Evolutionary conservation across 2,113 vertebrate genomes (phyloP).

Genomic region (Oryzias melastigma): DNA sequence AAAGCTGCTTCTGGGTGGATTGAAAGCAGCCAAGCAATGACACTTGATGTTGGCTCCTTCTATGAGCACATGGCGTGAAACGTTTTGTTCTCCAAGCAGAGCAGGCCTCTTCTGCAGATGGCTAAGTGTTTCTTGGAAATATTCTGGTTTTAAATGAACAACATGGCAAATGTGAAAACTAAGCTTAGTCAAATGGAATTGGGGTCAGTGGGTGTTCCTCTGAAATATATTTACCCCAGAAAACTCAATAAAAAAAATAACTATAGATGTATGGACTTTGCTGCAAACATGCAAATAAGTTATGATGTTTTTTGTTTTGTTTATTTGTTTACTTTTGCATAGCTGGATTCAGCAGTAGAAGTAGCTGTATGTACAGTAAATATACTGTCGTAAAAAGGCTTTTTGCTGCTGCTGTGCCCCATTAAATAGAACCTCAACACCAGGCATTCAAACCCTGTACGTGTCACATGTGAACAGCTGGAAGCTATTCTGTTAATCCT

Average conservation of each 20-base stretch:
- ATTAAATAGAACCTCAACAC: too few relatives aligned
- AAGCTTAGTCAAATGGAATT: too few relatives aligned
- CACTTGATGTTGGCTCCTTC: slow-evolving; percentile 32
- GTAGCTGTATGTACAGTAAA: not conserved
- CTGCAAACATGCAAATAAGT: not conserved
- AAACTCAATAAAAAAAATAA: not conserved
- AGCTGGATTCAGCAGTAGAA: not conserved
- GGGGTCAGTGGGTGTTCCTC: too few relatives aligned
- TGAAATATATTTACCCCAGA: too few relatives aligned
- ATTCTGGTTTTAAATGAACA: slow-evolving; percentile 7
- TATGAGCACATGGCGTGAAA: slow-evolving; percentile 19
- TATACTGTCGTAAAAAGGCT: not conserved
- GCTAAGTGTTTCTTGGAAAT: slow-evolving; percentile 42
- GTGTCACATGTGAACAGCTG: too few relatives aligned
- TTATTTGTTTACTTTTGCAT: not conserved
- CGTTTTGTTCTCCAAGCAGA: slow-evolving; percentile 19
- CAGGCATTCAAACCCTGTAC: too few relatives aligned
- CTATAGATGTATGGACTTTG: not conserved
- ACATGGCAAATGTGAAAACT: not conserved
- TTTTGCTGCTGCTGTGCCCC: not conserved
- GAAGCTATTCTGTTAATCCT: too few relatives aligned
- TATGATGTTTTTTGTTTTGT: not conserved
- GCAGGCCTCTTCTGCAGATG: slow-evolving; percentile 37
- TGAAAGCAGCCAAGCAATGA: slow-evolving; percentile 22
- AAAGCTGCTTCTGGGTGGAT: too few relatives aligned